Evolutionary conservation across 2,113 vertebrate species (phyloP), one percentile per base, ranked within the genome.

Genomic region (Prunella fulvescens): DNA sequence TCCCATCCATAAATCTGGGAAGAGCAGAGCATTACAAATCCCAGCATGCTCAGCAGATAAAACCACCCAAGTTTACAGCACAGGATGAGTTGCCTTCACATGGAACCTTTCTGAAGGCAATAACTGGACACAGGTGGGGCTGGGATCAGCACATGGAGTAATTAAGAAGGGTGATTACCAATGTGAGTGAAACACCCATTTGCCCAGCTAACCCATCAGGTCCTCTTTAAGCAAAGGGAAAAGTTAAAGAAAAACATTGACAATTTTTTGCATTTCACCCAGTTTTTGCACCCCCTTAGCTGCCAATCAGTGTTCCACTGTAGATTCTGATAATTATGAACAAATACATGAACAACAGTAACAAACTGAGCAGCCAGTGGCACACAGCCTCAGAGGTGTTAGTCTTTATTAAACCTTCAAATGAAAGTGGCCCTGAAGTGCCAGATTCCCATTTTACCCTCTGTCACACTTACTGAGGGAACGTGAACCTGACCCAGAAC

Each of bases 271-370:
- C 44, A 26, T 70, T 71, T 82, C 53, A 22, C 12, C 22, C 24
- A 5, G 5, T 28, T 86, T 92, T 82, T 44, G 24, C 40, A 28
- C 25, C 14, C 4, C 20, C 20, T 69, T 31, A 70, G 64, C 61
- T 42, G 28, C 39, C 50, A 40, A 4, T 16, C 0, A 0, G 15
- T 4, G 24, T 58, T 44, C 24, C 8, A 2, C 20, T 65, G 35
- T 1, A 58, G 73, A 33, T 37, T 61, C 35, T 62, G 73, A 84
- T 60, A 69, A 23, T 25, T 10, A 22, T 31, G 62, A 44, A 14
- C 7, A 84, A 61, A 42, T 11, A 16, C 3, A 20, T 39, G 18
- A 57, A 37, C 48, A 54, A 79, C 24, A 8, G 15, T 28, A 37
- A 48, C 31, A 11, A 77, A 37, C 6, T 28, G 44, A 57, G 13